Percentiles rank a stretch among this genome's conserved stretches.
phyloP scores from a whole-genome alignment of 2,797 vertebrate species.

The Leptodactylus fallax region DNA sequence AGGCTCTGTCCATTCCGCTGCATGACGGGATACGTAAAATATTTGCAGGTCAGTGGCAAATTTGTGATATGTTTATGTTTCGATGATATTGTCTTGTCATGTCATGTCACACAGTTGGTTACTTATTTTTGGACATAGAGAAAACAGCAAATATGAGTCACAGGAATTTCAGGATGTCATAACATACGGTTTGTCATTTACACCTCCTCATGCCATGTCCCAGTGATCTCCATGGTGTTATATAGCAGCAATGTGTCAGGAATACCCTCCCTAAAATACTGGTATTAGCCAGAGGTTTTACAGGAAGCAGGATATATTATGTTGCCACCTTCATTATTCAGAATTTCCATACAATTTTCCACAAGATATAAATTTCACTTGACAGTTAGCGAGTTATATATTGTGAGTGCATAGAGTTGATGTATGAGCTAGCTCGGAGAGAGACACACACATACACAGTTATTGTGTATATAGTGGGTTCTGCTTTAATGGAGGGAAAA shows the following conservation, averaged over 20 bases:
- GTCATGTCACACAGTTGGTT: background rate
- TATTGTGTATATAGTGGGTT: too few relatives aligned
- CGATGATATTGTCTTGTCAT: background rate
- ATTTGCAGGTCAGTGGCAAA: background rate
- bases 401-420: too few relatives aligned
- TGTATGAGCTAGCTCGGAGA: too few relatives aligned
- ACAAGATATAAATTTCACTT: background rate
- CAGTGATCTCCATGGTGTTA: background rate
- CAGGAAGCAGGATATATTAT: background rate
- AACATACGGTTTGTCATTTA: slow-evolving; percentile 26
- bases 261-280: background rate
- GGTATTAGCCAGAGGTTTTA: background rate
- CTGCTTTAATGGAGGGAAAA: too few relatives aligned
- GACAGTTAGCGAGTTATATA: background rate
- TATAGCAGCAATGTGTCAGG: background rate
- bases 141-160: slow-evolving; percentile 48
- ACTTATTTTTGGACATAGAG: slow-evolving; percentile 12
- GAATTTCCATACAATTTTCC: background rate
- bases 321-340: slow-evolving; percentile 6
- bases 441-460: too few relatives aligned
- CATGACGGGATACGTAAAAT: background rate
- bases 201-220: slow-evolving; percentile 10
- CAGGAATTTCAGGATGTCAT: slow-evolving; percentile 40
- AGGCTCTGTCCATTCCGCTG: background rate
- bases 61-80: background rate